A percentile compares a stretch with the other conserved stretches of the same genome.
Evolutionary conservation across 2,113 vertebrate species (phyloP).

Genomic region (Mustelus asterias): DNA sequence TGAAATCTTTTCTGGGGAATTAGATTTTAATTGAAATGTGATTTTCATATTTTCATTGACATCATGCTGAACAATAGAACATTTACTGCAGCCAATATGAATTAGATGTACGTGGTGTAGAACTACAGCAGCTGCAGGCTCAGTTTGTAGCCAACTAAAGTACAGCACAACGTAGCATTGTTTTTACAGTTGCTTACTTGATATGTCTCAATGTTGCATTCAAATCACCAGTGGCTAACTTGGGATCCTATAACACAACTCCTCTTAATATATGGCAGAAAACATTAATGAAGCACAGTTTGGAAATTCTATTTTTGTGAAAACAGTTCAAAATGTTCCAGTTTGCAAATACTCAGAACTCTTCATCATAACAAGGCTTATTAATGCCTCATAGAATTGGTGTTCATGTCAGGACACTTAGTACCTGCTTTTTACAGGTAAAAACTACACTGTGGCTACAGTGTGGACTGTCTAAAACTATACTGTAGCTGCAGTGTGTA

Average conservation of each 20-base stretch:
- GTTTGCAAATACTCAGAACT: neutral
- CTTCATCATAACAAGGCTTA: neutral
- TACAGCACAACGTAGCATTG: neutral
- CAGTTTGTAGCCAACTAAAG: neutral
- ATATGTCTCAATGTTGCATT: neutral
- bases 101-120: neutral
- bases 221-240: neutral
- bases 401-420: neutral
- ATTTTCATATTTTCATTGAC: neutral
- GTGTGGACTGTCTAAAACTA: neutral
- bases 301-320: neutral
- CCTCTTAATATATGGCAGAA: neutral
- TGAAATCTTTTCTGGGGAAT: conserved; percentile 10
- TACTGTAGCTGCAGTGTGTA: neutral
- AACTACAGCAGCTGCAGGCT: neutral
- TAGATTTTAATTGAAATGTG: conserved; percentile 19
- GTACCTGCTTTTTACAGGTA: neutral
- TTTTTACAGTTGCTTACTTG: no score
- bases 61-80: neutral
- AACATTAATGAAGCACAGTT: neutral
- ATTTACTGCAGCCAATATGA: neutral
- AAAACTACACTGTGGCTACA: neutral
- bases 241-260: neutral
- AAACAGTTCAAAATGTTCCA: neutral
- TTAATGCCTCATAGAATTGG: neutral